A percentile compares a stretch with the other conserved stretches of the same genome.
Conservation (phyloP, 1,140 invertebrate species). For the Drosophila arizonae region DNA sequence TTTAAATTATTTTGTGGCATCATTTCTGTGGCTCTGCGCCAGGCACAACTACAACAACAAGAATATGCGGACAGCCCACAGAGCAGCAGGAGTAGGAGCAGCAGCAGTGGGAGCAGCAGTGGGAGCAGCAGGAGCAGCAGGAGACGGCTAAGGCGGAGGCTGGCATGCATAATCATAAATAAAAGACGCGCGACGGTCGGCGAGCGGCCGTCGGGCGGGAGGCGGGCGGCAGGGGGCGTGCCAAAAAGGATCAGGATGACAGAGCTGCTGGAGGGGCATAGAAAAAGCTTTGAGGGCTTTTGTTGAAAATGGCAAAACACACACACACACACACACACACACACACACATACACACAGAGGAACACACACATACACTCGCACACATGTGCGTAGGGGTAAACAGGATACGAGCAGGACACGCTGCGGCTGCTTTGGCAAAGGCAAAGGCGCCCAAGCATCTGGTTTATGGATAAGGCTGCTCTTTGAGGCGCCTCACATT, state of each 20-base stretch:
- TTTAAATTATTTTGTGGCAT: conserved; percentile 83
- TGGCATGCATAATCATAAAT: conserved; percentile 75
- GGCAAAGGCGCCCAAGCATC: conserved; percentile 14
- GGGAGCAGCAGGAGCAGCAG: not conserved
- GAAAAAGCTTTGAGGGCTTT: conserved; percentile 49
- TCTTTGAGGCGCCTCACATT: conserved; percentile 70
- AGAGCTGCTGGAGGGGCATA: conserved; percentile 31
- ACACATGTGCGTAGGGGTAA: conserved; percentile 11
- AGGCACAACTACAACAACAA: conserved; percentile 32
- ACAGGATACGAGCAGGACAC: conserved; percentile 41
- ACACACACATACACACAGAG: not conserved
- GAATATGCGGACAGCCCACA: not conserved
- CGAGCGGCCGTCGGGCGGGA: not conserved
- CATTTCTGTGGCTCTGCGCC: conserved; percentile 59
- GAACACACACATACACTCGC: not conserved
- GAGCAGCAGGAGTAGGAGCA: too few species aligned
- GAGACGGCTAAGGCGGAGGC: conserved; percentile 15
- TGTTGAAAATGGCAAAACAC: conserved; percentile 43
- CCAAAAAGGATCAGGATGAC: conserved; percentile 44
- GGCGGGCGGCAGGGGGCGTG: not conserved
- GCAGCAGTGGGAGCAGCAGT: too few species aligned
- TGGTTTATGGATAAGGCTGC: conserved; percentile 31
- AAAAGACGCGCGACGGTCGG: conserved; percentile 46
- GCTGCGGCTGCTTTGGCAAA: conserved; percentile 37
- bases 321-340: conserved; percentile 4